These are phyloP conservation scores for Steinernema hermaphroditum DNA, from an alignment of 2,888 invertebrate genomes.

Conservation along the genomic window DNA sequence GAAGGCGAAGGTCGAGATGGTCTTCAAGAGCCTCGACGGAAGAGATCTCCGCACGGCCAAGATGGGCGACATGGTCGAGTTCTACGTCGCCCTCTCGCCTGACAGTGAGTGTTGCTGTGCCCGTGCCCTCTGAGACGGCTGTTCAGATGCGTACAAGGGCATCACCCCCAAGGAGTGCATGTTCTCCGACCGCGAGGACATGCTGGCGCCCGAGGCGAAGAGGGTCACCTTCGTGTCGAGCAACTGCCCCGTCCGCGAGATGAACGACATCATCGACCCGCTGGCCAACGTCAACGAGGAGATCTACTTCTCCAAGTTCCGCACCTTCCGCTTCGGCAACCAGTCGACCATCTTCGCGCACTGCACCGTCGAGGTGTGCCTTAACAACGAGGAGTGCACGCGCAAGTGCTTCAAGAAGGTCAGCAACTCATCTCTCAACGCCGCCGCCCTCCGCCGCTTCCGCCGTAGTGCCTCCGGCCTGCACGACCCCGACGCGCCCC, in stretches of 20 bases:
- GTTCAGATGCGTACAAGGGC: conserved; percentile 57
- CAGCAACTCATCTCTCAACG: conserved; percentile 48
- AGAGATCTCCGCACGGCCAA: conserved; percentile 51
- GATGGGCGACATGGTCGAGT: conserved; percentile 54
- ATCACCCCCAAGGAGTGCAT: conserved; percentile 59
- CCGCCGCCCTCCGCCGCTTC: conserved; percentile 44
- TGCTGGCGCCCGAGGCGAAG: conserved; percentile 49
- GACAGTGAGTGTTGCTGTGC: conserved; percentile 56
- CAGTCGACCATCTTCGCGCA: conserved; percentile 60
- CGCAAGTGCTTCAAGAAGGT: conserved; percentile 54
- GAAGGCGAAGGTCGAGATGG: conserved; percentile 54
- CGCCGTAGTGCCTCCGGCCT: not conserved
- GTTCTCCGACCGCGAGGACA: conserved; percentile 57
- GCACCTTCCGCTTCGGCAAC: conserved; percentile 60
- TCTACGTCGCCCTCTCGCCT: conserved; percentile 52
- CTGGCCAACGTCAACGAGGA: conserved; percentile 58
- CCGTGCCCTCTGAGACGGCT: not conserved
- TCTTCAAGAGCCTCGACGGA: conserved; percentile 51
- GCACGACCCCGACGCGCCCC: not conserved
- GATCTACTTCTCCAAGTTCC: conserved; percentile 60
- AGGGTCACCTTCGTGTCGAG: conserved; percentile 58
- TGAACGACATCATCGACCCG: conserved; percentile 56
- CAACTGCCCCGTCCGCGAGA: conserved; percentile 55
- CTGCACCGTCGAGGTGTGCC: conserved; percentile 60
- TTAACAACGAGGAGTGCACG: conserved; percentile 51